phyloP scores from a whole-genome alignment of 2,888 invertebrate species.

The Oscheius sp. region DNA sequence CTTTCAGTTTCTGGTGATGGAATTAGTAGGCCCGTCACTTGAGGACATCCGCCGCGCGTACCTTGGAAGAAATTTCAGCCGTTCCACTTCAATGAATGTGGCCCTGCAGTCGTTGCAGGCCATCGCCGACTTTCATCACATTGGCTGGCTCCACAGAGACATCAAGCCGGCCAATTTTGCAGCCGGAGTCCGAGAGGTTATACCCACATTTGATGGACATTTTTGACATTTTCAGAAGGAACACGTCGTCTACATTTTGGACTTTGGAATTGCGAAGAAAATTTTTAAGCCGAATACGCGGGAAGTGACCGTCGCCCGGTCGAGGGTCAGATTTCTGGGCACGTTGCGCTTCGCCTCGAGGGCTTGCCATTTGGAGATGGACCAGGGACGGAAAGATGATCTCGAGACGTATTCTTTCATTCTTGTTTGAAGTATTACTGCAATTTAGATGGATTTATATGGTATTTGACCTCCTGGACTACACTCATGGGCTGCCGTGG shows the following conservation, averaged over 20 bases:
- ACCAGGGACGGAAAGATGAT: constrained; percentile 56
- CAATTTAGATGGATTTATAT: constrained; percentile 44
- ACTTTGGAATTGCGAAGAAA: constrained; percentile 33
- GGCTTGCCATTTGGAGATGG: constrained; percentile 46
- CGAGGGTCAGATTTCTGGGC: constrained; percentile 55
- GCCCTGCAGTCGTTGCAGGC: constrained; percentile 48
- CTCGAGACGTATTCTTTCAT: constrained; percentile 39
- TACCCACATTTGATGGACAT: constrained; percentile 15
- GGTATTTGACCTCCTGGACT: constrained; percentile 50
- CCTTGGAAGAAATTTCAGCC: constrained; percentile 39
- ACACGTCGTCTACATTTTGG: constrained; percentile 31
- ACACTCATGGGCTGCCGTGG: constrained; percentile 48
- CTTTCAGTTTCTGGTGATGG: constrained; percentile 51
- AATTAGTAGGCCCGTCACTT: constrained; percentile 50
- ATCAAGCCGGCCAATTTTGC: constrained; percentile 55
- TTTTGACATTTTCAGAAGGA: not conserved
- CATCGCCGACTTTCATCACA: constrained; percentile 45
- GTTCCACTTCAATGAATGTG: constrained; percentile 41
- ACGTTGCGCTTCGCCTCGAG: constrained; percentile 51
- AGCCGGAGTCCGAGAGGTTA: constrained; percentile 37
- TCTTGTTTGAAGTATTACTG: too few species aligned
- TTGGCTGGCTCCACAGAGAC: constrained; percentile 54
- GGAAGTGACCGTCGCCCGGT: constrained; percentile 33
- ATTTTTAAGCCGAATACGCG: constrained; percentile 30
- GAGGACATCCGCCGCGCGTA: constrained; percentile 52